A percentile compares a stretch with the other conserved stretches of the same genome.
Evolutionary conservation across 2,113 vertebrate genomes (phyloP).

Genomic region (Turnix velox): DNA sequence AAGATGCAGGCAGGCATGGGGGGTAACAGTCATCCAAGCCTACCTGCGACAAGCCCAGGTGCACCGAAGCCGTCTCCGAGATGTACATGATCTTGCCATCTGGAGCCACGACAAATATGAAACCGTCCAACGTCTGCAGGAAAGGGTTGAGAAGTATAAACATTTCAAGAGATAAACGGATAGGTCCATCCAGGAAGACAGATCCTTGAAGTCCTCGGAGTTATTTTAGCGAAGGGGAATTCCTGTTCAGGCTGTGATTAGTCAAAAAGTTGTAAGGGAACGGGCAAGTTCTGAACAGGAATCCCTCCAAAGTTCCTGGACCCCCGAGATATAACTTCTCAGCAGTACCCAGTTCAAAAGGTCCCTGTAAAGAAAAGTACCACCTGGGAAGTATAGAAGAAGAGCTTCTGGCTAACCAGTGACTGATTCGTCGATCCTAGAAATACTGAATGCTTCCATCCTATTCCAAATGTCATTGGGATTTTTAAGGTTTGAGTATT

Average conservation of each 20-base stretch:
- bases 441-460: not conserved
- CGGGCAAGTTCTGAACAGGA: not conserved
- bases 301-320: not conserved
- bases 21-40: not conserved
- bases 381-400: not conserved
- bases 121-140: conserved; percentile 92
- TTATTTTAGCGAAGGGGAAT: not conserved
- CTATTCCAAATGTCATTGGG: not conserved
- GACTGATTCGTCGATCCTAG: not conserved
- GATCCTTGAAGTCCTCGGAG: not conserved
- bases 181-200: not conserved
- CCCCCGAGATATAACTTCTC: not conserved
- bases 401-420: not conserved
- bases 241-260: not conserved
- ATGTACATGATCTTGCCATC: conserved; percentile 99
- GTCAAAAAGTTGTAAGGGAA: not conserved
- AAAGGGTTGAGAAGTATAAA: not conserved
- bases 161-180: not conserved
- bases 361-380: not conserved
- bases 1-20: not conserved
- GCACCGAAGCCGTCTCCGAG: conserved; percentile 96
- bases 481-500: not conserved
- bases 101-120: conserved; percentile 98
- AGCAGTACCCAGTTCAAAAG: not conserved
- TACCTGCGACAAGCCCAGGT: conserved; percentile 97